phyloP scores from a whole-genome alignment of 2,797 vertebrate genomes.

The Microcaecilia unicolor region DNA sequence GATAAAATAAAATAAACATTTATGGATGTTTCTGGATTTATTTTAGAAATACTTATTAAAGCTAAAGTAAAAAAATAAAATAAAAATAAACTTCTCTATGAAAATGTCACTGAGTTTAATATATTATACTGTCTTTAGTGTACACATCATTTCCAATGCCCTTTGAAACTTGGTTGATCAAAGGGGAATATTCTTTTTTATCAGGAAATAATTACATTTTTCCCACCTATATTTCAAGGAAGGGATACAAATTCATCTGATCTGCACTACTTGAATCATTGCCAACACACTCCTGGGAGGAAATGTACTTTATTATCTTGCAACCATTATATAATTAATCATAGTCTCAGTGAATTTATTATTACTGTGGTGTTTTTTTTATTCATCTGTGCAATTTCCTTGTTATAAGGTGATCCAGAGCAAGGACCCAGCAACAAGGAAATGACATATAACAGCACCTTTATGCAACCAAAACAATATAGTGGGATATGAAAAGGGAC shows the following conservation, averaged over 20 bases:
- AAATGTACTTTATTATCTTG: neutral
- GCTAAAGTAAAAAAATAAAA: too few species aligned
- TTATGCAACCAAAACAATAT: too few species aligned
- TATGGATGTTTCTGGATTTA: too few species aligned
- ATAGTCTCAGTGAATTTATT: neutral
- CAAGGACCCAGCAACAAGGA: too few species aligned
- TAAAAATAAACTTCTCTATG: too few species aligned
- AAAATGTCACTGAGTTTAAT: too few species aligned
- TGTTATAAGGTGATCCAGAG: too few species aligned
- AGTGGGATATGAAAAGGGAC: too few species aligned
- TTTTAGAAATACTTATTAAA: too few species aligned
- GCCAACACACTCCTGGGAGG: conserved; percentile 11
- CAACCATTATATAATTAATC: conserved; percentile 3
- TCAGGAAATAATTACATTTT: conserved; percentile 21
- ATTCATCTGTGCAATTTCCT: neutral
- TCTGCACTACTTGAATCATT: conserved; percentile 3
- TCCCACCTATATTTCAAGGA: conserved; percentile 31
- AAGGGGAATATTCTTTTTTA: conserved; percentile 16
- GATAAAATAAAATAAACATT: too few species aligned
- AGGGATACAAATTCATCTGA: conserved; percentile 19
- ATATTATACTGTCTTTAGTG: too few species aligned
- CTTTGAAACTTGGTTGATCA: conserved; percentile 31
- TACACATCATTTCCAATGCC: conserved; percentile 6
- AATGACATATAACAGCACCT: too few species aligned
- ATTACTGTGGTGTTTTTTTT: neutral